Base-by-base conservation (phyloP, 1,140 invertebrate species). In the Lithobius niger region DNA sequence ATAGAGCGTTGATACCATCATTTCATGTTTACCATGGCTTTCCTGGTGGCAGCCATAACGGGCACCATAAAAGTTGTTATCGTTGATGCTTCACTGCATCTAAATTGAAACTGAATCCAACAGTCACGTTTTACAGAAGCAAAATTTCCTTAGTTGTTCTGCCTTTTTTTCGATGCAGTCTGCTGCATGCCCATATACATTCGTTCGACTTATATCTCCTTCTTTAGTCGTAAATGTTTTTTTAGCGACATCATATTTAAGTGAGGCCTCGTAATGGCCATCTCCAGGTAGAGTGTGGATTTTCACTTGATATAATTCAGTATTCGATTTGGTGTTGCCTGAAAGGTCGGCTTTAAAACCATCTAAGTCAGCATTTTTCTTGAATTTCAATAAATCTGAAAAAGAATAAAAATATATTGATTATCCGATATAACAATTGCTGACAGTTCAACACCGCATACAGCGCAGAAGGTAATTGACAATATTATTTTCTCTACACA, bases 181-280 rank as follows among this genome's bases (percentile, higher is more conserved):
- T 4, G 87, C 81, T 65, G 83, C 80, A 43, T 75, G 68, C 4
- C 85, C 85, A 64, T 88, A 96, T 72, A 81, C 82, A 66, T 96
- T 95, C 28, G 88, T 84, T 57, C 91, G 76, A 55, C 88, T 93
- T 1, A 95, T 82, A 63, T 92, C 82, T 15, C 79, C 75, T 28
- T 82, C 75, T 66, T 82, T 82, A 1, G 86, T 72, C 1, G 71
- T 69, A 59, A 86, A 83, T 40, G 61, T 70, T 24, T 81, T 75
- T 13, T 73, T 75, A 71, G 66, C 1, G 79, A 62, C 53, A 81
- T 70, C n/a, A 64, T 90, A 80, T 6, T 69, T 74, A 26, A 92
- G 72, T 15, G 88, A 85, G 0, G 81, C 86, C 73, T 79, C 77
- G 68, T 84, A 95, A 0, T 84, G 67, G 0, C 80, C 87, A 13